Base-by-base conservation (phyloP, 1,140 invertebrate species). In the Amyelois transitella region DNA sequence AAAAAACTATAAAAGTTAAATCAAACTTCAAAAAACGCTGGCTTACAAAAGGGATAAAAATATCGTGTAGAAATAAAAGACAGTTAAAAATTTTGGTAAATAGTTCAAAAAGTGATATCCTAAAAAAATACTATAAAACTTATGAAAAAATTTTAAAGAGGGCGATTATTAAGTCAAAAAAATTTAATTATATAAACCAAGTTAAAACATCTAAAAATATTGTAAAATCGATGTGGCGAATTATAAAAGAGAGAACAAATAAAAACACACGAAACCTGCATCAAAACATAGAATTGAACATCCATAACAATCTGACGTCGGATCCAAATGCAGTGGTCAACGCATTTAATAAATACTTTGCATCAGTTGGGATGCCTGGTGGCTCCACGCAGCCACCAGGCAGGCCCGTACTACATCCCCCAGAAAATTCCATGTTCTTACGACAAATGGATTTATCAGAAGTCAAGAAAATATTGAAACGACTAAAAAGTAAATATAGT, bases 71-170 rank as follows among this genome's bases (percentile, higher is more conserved):
- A 47, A 52, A 56, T 53, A 60, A 60, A 51, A 32, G 58, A 28
- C 22, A 58, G 48, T 19, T 54, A 51, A 60, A 60, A 55, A 60
- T 60, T 38, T 18, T 58, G 6, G 43, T 43, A 43, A 24, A 24
- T 32, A 53, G 43, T 22, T 44, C 18, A 43, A 60, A 60, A 24
- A 62, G 60, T 28, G 51, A 49, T 18, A 62, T 57, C 5, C 21
- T 62, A 48, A 25, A 28, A 55, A 43, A 47, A 20, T 10, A 64
- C 43, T 59, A 66, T 53, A 66, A 57, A 55, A 28, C 54, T 47
- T 62, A 62, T 38, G 43, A 48, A 53, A 62, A 58, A 53, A 45
- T 18, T 20, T 24, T 58, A 24, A 66, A 62, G 58, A 58, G 52
- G 19, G n/a, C 14, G 48, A 43, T 32, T 57, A 32, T 20, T 17